Base-by-base conservation (phyloP, 2,113 vertebrate genomes). In the Lagopus leucura region DNA sequence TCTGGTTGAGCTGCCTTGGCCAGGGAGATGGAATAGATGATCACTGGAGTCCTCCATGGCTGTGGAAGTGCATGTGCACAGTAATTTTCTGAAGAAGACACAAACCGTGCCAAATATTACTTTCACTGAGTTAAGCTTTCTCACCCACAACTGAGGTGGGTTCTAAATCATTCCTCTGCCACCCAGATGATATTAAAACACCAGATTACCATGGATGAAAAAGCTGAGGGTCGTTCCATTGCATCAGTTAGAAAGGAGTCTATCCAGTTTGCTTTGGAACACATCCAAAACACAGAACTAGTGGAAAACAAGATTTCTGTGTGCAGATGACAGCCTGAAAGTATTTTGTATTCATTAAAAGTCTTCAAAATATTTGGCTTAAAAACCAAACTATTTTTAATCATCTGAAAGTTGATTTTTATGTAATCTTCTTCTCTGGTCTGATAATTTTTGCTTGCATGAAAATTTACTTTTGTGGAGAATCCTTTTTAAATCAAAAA, bases 281-380 rank as follows among this genome's bases (percentile, higher is more conserved):
- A 80, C 15, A n/a, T 54, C 84, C 76, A 52, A 61, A 88, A 43
- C 11, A n/a, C 15, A 43, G 54, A 89, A 63, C 5, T 66, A 55
- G 28, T 47, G 61, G 54, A 72, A 91, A 93, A 77, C 34, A 60
- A 77, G 10, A 60, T 73, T 91, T 92, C 80, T 78, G 0, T 72
- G 47, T 1, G 2, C 42, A 76, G 32, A 55, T 73, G 34, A 27
- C 42, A 73, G 32, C 24, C 83, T 79, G 86, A 54, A 89, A 87
- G 70, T 65, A 89, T 16, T 82, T 85, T 2, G 6, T 82, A 28
- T 66, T 85, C 10, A 18, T 77, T 25, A 79, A 64, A 70, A 82
- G 7, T 47, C 48, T 90, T 93, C 4, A 74, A 81, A 87, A 54
- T 73, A 82, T 64, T 93, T 87, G 66, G 2, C 38, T 79, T 74